Conservation (phyloP, 2,888 invertebrate genomes). For the Philaethria dido region DNA sequence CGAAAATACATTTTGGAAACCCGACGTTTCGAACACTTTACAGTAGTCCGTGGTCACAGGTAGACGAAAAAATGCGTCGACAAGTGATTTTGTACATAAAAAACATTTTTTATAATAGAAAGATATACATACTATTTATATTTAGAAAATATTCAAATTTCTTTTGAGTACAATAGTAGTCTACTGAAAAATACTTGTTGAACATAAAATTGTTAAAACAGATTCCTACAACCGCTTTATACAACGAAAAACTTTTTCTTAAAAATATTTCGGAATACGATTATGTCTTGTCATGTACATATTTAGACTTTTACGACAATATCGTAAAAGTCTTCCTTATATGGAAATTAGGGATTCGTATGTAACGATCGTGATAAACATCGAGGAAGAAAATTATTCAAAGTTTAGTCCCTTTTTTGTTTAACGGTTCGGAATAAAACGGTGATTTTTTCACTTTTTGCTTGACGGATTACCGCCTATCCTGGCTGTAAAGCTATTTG, state of each 20-base stretch:
- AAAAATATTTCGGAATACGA: not conserved
- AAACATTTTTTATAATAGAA: too few species aligned
- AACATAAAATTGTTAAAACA: too few species aligned
- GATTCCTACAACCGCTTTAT: not conserved
- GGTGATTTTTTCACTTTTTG: slow-evolving; percentile 29
- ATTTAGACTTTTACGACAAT: not conserved
- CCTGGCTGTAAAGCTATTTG: slow-evolving; percentile 18
- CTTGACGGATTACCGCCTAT: slow-evolving; percentile 25
- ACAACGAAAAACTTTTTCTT: not conserved
- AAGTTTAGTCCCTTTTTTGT: slow-evolving; percentile 24
- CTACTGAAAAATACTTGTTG: too few species aligned
- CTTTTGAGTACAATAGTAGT: too few species aligned
- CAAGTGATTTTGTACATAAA: too few species aligned
- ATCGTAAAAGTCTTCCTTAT: slow-evolving; percentile 29
- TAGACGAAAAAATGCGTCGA: too few species aligned
- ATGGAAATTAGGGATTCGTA: slow-evolving; percentile 31
- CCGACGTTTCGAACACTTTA: too few species aligned
- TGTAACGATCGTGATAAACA: slow-evolving; percentile 32
- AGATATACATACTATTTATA: too few species aligned
- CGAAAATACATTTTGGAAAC: too few species aligned
- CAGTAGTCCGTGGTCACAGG: too few species aligned
- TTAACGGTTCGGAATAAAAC: slow-evolving; percentile 22
- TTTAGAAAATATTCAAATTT: too few species aligned
- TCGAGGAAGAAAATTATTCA: slow-evolving; percentile 32
- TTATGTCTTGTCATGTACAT: not conserved